Conservation (phyloP, 2,113 vertebrate genomes). For the Toxotes jaculatrix region DNA sequence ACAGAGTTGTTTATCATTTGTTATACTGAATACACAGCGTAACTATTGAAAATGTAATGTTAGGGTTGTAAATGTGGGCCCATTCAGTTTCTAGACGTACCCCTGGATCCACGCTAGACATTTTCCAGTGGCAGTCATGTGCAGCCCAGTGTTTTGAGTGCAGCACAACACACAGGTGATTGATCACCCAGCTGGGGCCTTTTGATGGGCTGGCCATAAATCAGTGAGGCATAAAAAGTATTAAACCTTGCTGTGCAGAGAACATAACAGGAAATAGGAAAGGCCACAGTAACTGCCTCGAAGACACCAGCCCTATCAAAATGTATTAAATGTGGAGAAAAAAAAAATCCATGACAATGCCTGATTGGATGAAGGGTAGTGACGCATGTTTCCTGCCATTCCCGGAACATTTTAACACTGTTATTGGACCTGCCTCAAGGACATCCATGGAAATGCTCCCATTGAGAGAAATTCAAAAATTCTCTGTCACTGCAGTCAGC, state of each 20-base stretch:
- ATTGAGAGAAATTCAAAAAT: slow-evolving; percentile 49
- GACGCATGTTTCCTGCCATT: slow-evolving; percentile 51
- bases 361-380: slow-evolving; percentile 52
- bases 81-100: neutral
- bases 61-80: neutral
- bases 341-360: neutral
- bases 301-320: slow-evolving; percentile 34
- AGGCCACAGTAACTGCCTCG: slow-evolving; percentile 18
- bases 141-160: slow-evolving; percentile 40
- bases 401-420: slow-evolving; percentile 51
- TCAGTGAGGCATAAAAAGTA: slow-evolving; percentile 66
- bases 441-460: slow-evolving; percentile 54
- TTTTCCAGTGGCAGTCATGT: slow-evolving; percentile 28
- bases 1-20: neutral
- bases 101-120: neutral
- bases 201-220: slow-evolving; percentile 63
- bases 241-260: slow-evolving; percentile 36
- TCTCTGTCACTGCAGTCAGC: slow-evolving; percentile 25
- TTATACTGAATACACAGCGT: neutral
- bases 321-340: slow-evolving; percentile 20
- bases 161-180: slow-evolving; percentile 32
- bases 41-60: too few species aligned
- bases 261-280: slow-evolving; percentile 40
- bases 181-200: slow-evolving; percentile 54
- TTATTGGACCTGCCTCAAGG: slow-evolving; percentile 56